Evolutionary conservation across 2,888 invertebrate species (phyloP), one percentile per base, ranked within the genome.

Genomic region (Antitype chi): DNA sequence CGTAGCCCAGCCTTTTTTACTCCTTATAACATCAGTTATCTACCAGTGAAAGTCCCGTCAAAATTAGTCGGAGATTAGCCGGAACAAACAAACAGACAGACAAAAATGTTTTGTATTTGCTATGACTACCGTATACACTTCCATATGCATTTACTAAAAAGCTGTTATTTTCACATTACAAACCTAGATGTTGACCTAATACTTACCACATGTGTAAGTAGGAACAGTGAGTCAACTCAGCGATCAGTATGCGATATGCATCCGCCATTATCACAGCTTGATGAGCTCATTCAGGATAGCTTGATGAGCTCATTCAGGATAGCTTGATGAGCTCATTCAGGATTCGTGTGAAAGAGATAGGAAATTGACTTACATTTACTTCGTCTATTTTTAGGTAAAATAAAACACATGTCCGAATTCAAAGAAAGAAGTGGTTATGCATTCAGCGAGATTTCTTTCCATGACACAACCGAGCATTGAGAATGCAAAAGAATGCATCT

Each of bases 231-330:
- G 55, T 74, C 74, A 73, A 47, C 74, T 32, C 13, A 47, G 6
- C 20, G 11, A 47, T 57, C 32, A 32, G 25, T 47, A 23, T 23
- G 66, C 67, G 32, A 23, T 47, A 25, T 6, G 57, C 17, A 32
- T 74, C 32, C 49, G 57, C 47, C 23, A n/a, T 59, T 32, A 74
- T 32, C 57, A 20, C 25, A 23, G 49, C 57, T 25, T 47, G 32
- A 25, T 59, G 75, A 75, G 49, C 57, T 74, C 74, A 74, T 49
- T 57, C 11, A 25, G 20, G 17, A 59, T 57, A n/a, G n/a, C n/a
- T n/a, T n/a, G n/a, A n/a, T n/a, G 75, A 75, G 49, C 57, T 74
- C 74, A 74, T 49, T 57, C 11, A 25, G 20, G 17, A 59, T 57
- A 23, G 49, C 57, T 25, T 47, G 32, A 25, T 59, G 75, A 75